Conservation (phyloP, 1,140 invertebrate species). For the Drosophila gunungcola region DNA sequence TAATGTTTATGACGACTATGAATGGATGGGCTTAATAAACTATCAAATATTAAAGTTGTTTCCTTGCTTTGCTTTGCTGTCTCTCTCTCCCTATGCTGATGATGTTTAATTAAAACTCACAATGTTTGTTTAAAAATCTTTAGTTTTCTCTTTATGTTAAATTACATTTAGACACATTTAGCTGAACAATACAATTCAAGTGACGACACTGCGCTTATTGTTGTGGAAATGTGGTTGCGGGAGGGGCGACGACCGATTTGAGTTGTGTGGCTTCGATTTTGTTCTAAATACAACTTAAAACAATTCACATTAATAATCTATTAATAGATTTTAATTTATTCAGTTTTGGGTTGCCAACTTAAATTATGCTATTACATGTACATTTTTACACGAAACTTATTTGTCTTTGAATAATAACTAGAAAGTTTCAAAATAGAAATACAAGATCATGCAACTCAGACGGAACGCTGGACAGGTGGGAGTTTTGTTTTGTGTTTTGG, state of each 20-base stretch:
- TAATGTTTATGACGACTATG: slow-evolving; percentile 82
- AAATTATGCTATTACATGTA: slow-evolving; percentile 82
- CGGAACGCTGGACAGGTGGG: slow-evolving; percentile 9
- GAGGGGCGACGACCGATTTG: slow-evolving; percentile 26
- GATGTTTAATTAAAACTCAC: slow-evolving; percentile 75
- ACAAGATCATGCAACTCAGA: slow-evolving; percentile 38
- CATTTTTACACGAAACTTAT: slow-evolving; percentile 77
- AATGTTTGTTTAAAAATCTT: slow-evolving; percentile 79
- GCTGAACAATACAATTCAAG: slow-evolving; percentile 77
- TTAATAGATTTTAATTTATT: slow-evolving; percentile 59
- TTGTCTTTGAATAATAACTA: slow-evolving; percentile 83
- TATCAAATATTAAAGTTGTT: slow-evolving; percentile 80
- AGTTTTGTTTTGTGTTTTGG: not conserved
- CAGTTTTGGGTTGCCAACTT: slow-evolving; percentile 74
- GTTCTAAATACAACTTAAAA: slow-evolving; percentile 68
- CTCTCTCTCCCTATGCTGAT: slow-evolving; percentile 41
- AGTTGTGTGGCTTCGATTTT: slow-evolving; percentile 34
- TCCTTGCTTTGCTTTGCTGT: slow-evolving; percentile 43
- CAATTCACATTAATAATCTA: slow-evolving; percentile 57
- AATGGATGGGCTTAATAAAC: slow-evolving; percentile 82
- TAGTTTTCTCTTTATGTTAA: slow-evolving; percentile 65
- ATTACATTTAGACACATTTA: slow-evolving; percentile 82
- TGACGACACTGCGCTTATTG: slow-evolving; percentile 49
- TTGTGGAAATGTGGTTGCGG: slow-evolving; percentile 5
- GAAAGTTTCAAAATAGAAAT: slow-evolving; percentile 53